A percentile compares a stretch with the other conserved stretches of the same genome.
Evolutionary conservation across 2,888 invertebrate species (phyloP).

Genomic region (Malachius bipustulatus): DNA sequence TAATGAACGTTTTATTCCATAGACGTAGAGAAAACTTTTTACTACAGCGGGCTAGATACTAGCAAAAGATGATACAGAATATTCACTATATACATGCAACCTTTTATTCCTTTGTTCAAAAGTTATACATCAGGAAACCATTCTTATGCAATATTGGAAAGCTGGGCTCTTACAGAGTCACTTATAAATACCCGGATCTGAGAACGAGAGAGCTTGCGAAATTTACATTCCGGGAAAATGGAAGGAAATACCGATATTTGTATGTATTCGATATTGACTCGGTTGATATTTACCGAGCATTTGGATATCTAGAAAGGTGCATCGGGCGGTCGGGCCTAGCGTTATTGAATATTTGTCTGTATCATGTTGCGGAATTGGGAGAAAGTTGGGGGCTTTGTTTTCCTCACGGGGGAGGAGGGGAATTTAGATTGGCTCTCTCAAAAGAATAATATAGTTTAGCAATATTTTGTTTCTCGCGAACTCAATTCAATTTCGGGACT

Average conservation of each 20-base stretch:
- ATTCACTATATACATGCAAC: too few species aligned
- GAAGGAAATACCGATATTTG: not conserved
- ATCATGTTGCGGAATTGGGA: slow-evolving; percentile 26
- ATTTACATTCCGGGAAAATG: too few species aligned
- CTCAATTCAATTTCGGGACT: slow-evolving; percentile 30
- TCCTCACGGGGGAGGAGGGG: slow-evolving; percentile 25
- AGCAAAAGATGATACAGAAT: too few species aligned
- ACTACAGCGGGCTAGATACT: too few species aligned
- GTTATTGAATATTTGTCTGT: slow-evolving; percentile 26
- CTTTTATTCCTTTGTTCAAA: too few species aligned
- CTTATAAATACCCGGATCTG: too few species aligned
- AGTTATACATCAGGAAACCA: too few species aligned
- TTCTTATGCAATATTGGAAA: too few species aligned
- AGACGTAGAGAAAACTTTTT: too few species aligned
- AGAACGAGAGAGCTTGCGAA: too few species aligned
- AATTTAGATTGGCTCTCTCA: slow-evolving; percentile 29
- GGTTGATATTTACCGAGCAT: slow-evolving; percentile 4
- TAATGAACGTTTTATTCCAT: too few species aligned
- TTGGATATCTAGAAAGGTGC: slow-evolving; percentile 5
- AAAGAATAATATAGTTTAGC: slow-evolving; percentile 31
- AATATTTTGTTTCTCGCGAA: slow-evolving; percentile 30
- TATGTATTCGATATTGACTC: slow-evolving; percentile 1
- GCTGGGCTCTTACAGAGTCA: too few species aligned
- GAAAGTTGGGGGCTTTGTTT: slow-evolving; percentile 27
- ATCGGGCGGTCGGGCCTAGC: slow-evolving; percentile 12